Conservation (phyloP, 2,113 vertebrate species). For the Brevimyrus niger region DNA sequence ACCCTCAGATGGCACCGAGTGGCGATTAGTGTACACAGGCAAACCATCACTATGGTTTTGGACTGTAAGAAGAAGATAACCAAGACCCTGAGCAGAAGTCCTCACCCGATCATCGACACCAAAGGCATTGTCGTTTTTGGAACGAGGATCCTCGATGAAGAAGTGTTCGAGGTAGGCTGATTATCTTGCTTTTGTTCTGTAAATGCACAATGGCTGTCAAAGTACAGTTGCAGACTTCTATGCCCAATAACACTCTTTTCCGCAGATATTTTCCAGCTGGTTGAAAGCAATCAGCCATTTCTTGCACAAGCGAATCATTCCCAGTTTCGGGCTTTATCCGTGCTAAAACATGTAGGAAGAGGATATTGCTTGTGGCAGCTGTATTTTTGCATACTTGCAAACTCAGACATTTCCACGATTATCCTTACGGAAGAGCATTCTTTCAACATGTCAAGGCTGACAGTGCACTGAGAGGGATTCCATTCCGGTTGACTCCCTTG, state of each 20-base stretch:
- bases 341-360: background rate
- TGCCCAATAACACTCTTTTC: background rate
- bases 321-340: background rate
- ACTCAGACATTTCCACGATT: background rate
- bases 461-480: background rate
- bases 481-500: background rate
- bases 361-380: background rate
- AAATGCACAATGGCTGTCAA: background rate
- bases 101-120: conserved; percentile 72
- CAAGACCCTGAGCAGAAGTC: conserved; percentile 71
- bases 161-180: conserved; percentile 82
- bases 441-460: background rate
- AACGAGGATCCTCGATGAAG: conserved; percentile 86
- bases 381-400: background rate
- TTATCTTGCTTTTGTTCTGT: background rate
- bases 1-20: conserved; percentile 83
- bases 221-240: background rate
- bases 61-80: conserved; percentile 82
- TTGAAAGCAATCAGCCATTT: background rate
- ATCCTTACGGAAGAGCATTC: background rate
- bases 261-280: background rate
- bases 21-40: conserved; percentile 81
- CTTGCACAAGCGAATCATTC: background rate
- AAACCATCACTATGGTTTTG: conserved; percentile 77
- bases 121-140: conserved; percentile 91